phyloP scores from a whole-genome alignment of 2,113 vertebrate genomes.

The Nestor notabilis region DNA sequence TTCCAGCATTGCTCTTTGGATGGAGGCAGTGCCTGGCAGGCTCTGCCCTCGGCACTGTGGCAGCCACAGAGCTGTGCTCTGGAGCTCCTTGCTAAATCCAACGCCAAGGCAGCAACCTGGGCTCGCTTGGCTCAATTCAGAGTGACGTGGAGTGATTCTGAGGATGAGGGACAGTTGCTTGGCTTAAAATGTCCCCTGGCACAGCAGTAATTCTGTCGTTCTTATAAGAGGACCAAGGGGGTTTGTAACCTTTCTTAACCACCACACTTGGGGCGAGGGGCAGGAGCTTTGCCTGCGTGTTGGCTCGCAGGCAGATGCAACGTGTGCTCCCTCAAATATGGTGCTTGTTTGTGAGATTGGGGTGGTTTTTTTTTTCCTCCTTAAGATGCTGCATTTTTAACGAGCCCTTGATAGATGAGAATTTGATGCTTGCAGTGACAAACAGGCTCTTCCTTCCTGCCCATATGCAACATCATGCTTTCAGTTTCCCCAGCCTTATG shows the following conservation, averaged over 20 bases:
- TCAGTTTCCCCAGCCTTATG: slow-evolving; percentile 81
- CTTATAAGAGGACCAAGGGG: background rate
- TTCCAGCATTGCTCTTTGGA: background rate
- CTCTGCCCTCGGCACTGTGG: background rate
- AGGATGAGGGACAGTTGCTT: background rate
- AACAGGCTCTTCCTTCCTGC: slow-evolving; percentile 88
- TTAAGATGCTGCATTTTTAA: slow-evolving; percentile 67
- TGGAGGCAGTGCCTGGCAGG: slow-evolving; percentile 9
- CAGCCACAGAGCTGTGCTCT: background rate
- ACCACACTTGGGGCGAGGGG: background rate
- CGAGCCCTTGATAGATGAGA: slow-evolving; percentile 74
- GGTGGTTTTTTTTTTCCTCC: background rate
- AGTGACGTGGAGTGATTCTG: background rate
- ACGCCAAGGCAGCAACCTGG: background rate
- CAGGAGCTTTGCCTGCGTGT: background rate
- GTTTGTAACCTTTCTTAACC: background rate
- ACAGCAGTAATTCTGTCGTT: background rate
- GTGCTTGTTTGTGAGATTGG: background rate
- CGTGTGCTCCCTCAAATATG: background rate
- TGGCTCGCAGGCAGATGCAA: background rate
- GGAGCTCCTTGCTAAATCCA: background rate
- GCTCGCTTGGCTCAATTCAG: background rate
- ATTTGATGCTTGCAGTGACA: slow-evolving; percentile 79
- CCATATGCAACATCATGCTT: slow-evolving; percentile 77
- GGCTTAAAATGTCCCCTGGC: background rate